These are phyloP conservation scores for Syrphus vitripennis DNA, from an alignment of 2,888 invertebrate genomes.

Conservation along the genomic window DNA sequence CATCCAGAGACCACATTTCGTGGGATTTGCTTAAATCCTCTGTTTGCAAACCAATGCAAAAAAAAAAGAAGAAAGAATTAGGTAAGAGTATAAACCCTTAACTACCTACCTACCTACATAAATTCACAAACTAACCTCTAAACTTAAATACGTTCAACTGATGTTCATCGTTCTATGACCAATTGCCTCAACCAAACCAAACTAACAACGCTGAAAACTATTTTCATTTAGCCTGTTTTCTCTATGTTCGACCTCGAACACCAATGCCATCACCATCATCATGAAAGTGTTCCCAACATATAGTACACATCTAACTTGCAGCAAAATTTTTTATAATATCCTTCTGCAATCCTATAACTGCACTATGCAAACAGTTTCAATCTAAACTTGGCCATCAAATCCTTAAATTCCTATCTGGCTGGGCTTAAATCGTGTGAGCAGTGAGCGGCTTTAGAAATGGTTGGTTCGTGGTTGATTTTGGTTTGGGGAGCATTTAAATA, in stretches of 20 bases:
- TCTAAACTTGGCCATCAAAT: slow-evolving; percentile 52
- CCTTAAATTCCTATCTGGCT: slow-evolving; percentile 57
- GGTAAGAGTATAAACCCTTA: too few species aligned
- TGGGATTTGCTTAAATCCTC: slow-evolving; percentile 46
- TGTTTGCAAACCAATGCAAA: neutral
- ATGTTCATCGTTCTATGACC: slow-evolving; percentile 48
- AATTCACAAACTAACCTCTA: slow-evolving; percentile 36
- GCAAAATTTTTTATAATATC: neutral
- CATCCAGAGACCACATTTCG: slow-evolving; percentile 39
- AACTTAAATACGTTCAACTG: slow-evolving; percentile 35
- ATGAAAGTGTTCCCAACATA: slow-evolving; percentile 37
- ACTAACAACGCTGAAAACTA: slow-evolving; percentile 54
- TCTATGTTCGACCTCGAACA: neutral
- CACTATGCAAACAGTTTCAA: slow-evolving; percentile 51
- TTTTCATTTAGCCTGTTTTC: slow-evolving; percentile 5
- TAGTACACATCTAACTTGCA: too few species aligned
- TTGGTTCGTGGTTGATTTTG: slow-evolving; percentile 39
- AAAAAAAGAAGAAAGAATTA: slow-evolving; percentile 1
- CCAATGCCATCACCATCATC: neutral
- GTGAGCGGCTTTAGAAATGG: slow-evolving; percentile 23
- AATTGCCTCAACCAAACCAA: slow-evolving; percentile 52
- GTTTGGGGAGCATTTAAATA: slow-evolving; percentile 52
- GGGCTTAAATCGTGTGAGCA: slow-evolving; percentile 36
- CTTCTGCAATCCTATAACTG: neutral
- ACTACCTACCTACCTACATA: neutral